Evolutionary conservation across 2,888 invertebrate genomes (phyloP), one percentile per base, ranked within the genome.

Genomic region (Nephrocerus scutellatus): DNA sequence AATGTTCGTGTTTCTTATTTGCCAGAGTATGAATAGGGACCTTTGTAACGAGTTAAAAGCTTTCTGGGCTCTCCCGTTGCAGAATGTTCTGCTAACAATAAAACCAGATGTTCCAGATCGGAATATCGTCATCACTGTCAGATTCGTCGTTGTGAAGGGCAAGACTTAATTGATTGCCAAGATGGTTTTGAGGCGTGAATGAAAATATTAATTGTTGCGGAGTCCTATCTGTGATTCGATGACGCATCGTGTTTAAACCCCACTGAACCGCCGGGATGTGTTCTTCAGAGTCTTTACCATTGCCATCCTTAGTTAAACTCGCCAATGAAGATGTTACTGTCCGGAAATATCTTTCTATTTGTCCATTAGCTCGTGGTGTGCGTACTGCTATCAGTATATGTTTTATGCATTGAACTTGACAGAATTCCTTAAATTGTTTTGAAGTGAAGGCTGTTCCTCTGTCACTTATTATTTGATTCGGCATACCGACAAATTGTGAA

Each of bases 321-420:
- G 30, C 28, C 1, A 45, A 14, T 4, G 45, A 30, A 18, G 26
- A 12, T 28, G 29, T 41, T 2, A 43, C 31, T 13, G 43, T 42
- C n/a, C 44, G 30, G 22, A 44, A 44, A 29, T 42, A 30, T 16
- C 38, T 13, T 12, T 47, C 40, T 5, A 44, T 33, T 22, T 42
- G 43, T 2, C 44, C 47, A 30, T 43, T 47, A 8, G 44, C 43
- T 6, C 45, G 22, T 6, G 43, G 48, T 13, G 48, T 43, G 10
- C 32, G 21, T 2, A 46, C 45, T 6, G 45, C 41, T 12, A 29
- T 46, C 29, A 36, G 6, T n/a, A 46, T 26, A 13, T 47, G 44
- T 16, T 36, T 32, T n/a, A 45, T 45, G 4, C 21, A 9, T n/a
- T 47, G 23, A 6, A 12, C 30, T 22, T 15, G 8, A 25, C 43